Conservation (phyloP, 1,140 invertebrate species). For the Ips typographus region DNA sequence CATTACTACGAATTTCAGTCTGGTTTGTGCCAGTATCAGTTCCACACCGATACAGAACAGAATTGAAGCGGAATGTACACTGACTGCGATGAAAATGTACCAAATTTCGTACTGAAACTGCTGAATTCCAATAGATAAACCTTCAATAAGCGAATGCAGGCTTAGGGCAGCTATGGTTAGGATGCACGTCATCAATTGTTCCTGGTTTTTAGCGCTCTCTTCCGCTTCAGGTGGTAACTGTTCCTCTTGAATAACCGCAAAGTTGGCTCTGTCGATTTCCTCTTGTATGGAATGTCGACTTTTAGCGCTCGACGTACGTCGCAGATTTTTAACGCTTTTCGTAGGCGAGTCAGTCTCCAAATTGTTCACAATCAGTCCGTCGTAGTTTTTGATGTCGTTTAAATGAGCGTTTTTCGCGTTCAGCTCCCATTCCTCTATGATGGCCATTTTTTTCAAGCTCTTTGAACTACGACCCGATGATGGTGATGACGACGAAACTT, state of each 20-base stretch:
- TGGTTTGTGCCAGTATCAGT: constrained; percentile 65
- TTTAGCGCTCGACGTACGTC: constrained; percentile 12
- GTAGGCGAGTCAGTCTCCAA: neutral
- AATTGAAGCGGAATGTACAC: constrained; percentile 75
- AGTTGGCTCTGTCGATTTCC: constrained; percentile 21
- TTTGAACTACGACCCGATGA: constrained; percentile 2
- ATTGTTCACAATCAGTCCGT: neutral
- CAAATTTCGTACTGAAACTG: constrained; percentile 61
- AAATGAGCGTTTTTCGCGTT: constrained; percentile 20
- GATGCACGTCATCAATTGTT: constrained; percentile 59
- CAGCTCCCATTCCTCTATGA: constrained; percentile 26
- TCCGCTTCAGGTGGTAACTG: constrained; percentile 14
- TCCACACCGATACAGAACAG: constrained; percentile 70
- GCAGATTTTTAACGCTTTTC: constrained; percentile 9
- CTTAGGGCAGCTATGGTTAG: constrained; percentile 74
- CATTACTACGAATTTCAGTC: constrained; percentile 58
- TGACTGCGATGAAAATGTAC: constrained; percentile 71
- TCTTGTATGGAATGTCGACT: constrained; percentile 28
- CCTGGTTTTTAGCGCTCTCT: constrained; percentile 39
- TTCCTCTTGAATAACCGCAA: constrained; percentile 10
- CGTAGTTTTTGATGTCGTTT: neutral
- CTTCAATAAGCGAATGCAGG: constrained; percentile 80
- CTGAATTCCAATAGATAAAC: constrained; percentile 77
- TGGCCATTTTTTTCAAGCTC: constrained; percentile 17
- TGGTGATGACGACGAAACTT: neutral